phyloP scores from a whole-genome alignment of 2,113 vertebrate genomes.

The Ciconia boyciana region DNA sequence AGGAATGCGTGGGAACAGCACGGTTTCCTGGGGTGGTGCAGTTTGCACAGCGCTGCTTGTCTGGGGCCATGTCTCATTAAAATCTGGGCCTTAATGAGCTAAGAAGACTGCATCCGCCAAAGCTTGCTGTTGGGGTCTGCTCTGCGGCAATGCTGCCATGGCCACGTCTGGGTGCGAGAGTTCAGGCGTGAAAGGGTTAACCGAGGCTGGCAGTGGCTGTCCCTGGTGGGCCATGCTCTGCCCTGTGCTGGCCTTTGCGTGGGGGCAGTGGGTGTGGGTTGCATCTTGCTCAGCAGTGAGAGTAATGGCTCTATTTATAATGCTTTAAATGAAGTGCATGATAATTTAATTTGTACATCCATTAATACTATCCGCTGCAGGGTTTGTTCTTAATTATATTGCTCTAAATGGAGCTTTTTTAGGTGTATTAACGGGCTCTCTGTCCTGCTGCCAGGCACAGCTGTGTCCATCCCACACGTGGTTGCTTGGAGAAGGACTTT shows the following conservation, averaged over 20 bases:
- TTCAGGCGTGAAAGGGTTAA: neutral
- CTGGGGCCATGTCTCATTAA: neutral
- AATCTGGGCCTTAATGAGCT: conserved; percentile 5
- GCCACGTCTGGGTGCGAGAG: neutral
- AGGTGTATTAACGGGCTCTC: neutral
- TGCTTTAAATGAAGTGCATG: conserved; percentile 27
- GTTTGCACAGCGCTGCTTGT: neutral
- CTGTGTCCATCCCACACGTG: neutral
- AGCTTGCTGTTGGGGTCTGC: neutral
- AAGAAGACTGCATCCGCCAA: neutral
- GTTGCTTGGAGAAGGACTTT: neutral
- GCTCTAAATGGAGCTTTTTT: neutral
- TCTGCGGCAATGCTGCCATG: neutral
- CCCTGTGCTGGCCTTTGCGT: neutral
- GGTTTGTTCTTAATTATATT: conserved; percentile 24
- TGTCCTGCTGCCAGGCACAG: neutral
- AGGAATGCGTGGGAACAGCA: neutral
- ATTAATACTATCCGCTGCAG: conserved; percentile 31
- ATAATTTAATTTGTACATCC: conserved; percentile 59
- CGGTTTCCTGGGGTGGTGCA: neutral
- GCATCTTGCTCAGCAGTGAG: neutral
- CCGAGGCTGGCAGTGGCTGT: neutral
- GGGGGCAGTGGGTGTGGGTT: neutral
- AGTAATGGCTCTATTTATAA: conserved; percentile 33
- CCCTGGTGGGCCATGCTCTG: neutral